Evolutionary conservation across 2,888 invertebrate species (phyloP), one percentile per base, ranked within the genome.

Genomic region (Frankliniella intonsa): DNA sequence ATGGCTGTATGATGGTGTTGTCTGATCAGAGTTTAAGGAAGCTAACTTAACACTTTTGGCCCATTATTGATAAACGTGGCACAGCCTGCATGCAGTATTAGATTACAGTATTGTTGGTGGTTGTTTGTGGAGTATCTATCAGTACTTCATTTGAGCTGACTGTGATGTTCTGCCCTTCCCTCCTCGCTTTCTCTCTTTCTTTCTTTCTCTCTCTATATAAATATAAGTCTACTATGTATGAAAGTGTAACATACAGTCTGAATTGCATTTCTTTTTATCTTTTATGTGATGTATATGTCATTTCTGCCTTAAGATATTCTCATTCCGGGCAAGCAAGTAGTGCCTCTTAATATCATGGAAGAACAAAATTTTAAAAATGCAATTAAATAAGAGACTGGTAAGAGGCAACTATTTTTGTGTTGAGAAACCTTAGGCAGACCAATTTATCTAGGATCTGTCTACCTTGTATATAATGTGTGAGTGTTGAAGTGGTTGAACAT

Each of bases 151-250:
- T 22, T 76, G 69, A 76, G 69, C 69, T 76, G 25, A 25, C 69
- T 76, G 69, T 76, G 69, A 76, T 76, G 69, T 76, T 76, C 25
- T 76, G 69, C 69, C 69, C 69, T 76, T 76, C 69, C 69, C 69
- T 76, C 69, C 69, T 69, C n/a, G 11, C 69, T 76, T 25, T 76
- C 69, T 76, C n/a, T 76, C 69, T 76, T 12, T 22, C 69, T 76
- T 22, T 19, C 19, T 55, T 55, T 55, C 14, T 55, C 11, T 55
- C 9, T 76, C 1, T 76, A 25, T 76, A 22, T 25, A 76, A 25
- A 25, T 25, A 76, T 76, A 25, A 76, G 69, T 12, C 62, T 62
- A 22, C 10, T 76, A 25, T 76, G 69, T 76, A 76, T 76, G 69
- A 76, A 76, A 76, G 25, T 76, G 69, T 76, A 76, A 76, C 69